These are phyloP conservation scores for Cephalophus harveyi DNA, from an alignment of 2,113 vertebrate species.

Conservation along the genomic window DNA sequence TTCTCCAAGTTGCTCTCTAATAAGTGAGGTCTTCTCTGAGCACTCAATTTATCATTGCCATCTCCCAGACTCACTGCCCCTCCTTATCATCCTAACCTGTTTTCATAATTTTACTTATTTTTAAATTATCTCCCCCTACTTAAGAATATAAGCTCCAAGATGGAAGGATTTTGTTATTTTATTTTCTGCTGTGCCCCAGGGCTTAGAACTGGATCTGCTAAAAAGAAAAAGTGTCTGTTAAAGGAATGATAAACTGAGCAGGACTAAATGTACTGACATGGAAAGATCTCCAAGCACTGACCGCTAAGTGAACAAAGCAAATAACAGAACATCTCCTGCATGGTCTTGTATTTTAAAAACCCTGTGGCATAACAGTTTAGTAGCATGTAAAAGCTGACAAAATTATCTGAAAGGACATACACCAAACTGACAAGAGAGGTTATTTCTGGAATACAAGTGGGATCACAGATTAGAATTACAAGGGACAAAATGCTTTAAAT, in stretches of 20 bases:
- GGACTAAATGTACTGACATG: background rate
- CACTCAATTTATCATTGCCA: background rate
- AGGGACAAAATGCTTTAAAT: background rate
- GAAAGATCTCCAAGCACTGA: background rate
- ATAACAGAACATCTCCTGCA: background rate
- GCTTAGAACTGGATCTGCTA: background rate
- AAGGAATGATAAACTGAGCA: background rate
- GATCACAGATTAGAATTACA: background rate
- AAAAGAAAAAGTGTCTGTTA: background rate
- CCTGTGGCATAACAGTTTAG: background rate
- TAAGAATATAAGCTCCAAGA: background rate
- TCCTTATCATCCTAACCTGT: background rate
- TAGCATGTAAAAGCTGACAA: background rate
- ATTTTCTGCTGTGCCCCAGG: background rate
- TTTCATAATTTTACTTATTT: background rate
- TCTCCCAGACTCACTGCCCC: background rate
- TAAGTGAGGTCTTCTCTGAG: background rate
- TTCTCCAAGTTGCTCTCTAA: background rate
- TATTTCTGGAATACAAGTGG: background rate
- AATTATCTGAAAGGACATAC: background rate
- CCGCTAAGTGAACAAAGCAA: background rate
- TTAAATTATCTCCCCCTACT: background rate
- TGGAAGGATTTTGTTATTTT: background rate
- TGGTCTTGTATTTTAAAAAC: background rate
- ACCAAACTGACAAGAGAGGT: background rate